Base-by-base conservation (phyloP, 2,797 vertebrate genomes). In the Danionella dracula region DNA sequence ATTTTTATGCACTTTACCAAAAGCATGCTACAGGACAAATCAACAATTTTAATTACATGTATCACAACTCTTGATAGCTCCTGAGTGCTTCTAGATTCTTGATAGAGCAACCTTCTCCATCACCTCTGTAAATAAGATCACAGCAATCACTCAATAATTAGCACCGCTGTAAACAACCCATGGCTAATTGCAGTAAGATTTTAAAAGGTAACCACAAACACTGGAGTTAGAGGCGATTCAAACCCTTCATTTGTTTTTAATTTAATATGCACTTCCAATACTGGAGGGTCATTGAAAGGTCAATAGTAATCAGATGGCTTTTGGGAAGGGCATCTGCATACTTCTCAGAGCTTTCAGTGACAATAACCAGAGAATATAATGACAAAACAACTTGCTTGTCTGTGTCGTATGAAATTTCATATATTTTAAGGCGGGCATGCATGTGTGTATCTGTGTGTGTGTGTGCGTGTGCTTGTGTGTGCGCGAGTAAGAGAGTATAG, bases 251-350 rank as follows among this genome's bases (percentile, higher is more conserved):
- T 17, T 42, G 35, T n/a, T n/a, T n/a, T n/a, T 23, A 27, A 68
- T 68, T 51, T 45, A 32, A 54, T 37, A 46, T 46, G 42, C 20
- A 16, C n/a, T 23, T 31, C n/a, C 46, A 23, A 42, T 42, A 21
- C 37, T 54, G 37, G 35, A 45, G 19, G 46, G n/a, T 34, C 38
- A 61, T 44, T 51, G n/a, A n/a, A 35, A 6, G 37, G 21, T 19
- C 45, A 37, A 15, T 4, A 19, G 27, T 59, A 34, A 35, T 31
- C 40, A 17, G 19, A 12, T 45, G 11, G 32, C 23, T 56, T 41
- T 64, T 41, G 55, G 44, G 40, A 61, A 67, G 60, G 31, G 35
- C 50, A 19, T 42, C 56, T 49, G 62, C 3, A 35, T 64, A n/a
- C 16, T 53, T 42, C 38, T 42, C 13, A 13, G 17, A 15, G 49